Evolutionary conservation across 2,888 invertebrate species (phyloP).

Genomic region (Sinotaia quadrata): DNA sequence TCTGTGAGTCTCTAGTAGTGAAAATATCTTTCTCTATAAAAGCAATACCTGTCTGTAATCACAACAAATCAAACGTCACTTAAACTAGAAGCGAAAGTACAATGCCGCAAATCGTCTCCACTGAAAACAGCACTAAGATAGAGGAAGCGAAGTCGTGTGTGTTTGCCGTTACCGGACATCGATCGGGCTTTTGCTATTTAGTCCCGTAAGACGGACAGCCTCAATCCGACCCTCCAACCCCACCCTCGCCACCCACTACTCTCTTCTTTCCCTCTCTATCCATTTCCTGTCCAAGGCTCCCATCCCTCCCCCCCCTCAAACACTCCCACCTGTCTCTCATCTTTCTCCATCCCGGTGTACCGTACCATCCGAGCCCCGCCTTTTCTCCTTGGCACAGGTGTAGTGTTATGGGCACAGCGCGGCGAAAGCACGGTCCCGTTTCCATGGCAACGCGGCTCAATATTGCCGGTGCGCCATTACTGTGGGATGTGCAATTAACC

Average conservation of each 20-base stretch:
- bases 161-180: not conserved
- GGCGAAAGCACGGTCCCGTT: constrained; percentile 34
- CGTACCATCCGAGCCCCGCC: constrained; percentile 4
- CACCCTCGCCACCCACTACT: not conserved
- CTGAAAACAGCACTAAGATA: too few species aligned
- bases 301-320: not conserved
- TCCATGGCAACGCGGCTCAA: constrained; percentile 41
- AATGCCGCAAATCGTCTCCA: too few species aligned
- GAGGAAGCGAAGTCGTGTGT: not conserved
- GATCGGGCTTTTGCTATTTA: not conserved
- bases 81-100: too few species aligned
- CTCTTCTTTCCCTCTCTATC: not conserved
- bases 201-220: not conserved
- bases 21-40: too few species aligned
- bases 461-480: constrained; percentile 22
- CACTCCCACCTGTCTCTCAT: not conserved
- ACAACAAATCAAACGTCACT: too few species aligned
- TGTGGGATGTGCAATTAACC: constrained; percentile 29
- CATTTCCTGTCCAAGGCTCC: not conserved
- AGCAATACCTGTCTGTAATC: too few species aligned
- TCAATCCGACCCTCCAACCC: not conserved
- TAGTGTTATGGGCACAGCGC: constrained; percentile 23
- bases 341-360: not conserved
- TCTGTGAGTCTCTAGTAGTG: too few species aligned
- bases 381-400: constrained; percentile 28